phyloP scores from a whole-genome alignment of 2,113 vertebrate genomes.

The Noctilio leporinus region DNA sequence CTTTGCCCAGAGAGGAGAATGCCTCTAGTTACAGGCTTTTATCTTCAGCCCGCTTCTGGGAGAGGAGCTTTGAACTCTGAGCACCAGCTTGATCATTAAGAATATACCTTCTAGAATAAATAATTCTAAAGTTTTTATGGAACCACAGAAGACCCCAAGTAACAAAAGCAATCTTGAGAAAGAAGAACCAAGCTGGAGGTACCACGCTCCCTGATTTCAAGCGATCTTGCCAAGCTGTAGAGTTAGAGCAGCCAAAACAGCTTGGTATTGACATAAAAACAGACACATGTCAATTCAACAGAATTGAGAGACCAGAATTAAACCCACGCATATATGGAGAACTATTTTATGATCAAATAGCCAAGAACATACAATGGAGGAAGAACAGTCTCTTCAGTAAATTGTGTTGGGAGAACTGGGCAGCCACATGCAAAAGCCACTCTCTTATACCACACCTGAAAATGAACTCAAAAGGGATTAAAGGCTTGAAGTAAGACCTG shows the following conservation, averaged over 20 bases:
- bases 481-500: neutral
- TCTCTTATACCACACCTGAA: neutral
- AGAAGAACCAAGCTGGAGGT: neutral
- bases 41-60: neutral
- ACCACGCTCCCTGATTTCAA: neutral
- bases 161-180: neutral
- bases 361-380: neutral
- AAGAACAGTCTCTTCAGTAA: neutral
- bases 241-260: neutral
- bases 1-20: neutral
- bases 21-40: neutral
- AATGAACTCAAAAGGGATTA: neutral
- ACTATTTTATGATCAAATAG: neutral
- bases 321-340: neutral
- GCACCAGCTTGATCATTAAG: neutral
- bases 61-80: neutral
- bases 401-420: neutral
- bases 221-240: neutral
- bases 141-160: neutral
- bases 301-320: neutral
- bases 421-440: neutral
- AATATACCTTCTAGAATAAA: neutral
- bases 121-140: neutral
- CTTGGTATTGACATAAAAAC: neutral
- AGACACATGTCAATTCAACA: neutral